Evolutionary conservation across 2,797 vertebrate species (phyloP).

Genomic region (Protonibea diacanthus): DNA sequence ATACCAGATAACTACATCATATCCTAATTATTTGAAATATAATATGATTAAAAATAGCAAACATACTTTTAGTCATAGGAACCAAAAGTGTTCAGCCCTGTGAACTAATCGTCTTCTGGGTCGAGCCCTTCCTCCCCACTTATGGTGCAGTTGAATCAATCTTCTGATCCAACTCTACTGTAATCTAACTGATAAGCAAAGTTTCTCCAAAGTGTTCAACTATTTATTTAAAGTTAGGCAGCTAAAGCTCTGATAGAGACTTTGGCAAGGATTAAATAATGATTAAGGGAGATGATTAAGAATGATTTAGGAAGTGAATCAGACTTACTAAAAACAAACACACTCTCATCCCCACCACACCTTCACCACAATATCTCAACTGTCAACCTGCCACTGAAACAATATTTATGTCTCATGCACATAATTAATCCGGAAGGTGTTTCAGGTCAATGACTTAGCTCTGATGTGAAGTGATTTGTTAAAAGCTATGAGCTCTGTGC

Average conservation of each 20-base stretch:
- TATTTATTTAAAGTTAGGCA: background rate
- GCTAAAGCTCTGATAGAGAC: background rate
- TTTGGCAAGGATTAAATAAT: background rate
- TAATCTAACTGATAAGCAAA: background rate
- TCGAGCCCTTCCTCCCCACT: background rate
- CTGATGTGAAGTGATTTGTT: slow-evolving; percentile 37
- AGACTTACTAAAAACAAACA: slow-evolving; percentile 27
- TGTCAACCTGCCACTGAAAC: slow-evolving; percentile 12
- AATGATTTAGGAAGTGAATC: slow-evolving; percentile 4
- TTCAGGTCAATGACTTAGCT: slow-evolving; percentile 42
- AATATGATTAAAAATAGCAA: too few species aligned
- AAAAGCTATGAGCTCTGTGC: slow-evolving; percentile 1
- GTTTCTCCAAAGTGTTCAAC: background rate
- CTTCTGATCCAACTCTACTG: background rate
- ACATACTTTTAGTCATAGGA: too few species aligned
- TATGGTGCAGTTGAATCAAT: background rate
- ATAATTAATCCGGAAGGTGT: slow-evolving; percentile 17
- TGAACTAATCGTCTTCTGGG: background rate
- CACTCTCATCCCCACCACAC: background rate
- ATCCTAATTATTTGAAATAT: too few species aligned
- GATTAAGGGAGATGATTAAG: background rate
- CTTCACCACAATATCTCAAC: slow-evolving; percentile 22
- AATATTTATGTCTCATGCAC: slow-evolving; percentile 12
- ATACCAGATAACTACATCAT: too few species aligned
- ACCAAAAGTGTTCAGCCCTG: too few species aligned